Percentiles rank a stretch among this genome's conserved stretches.
phyloP scores from a whole-genome alignment of 2,113 vertebrate species.

The Pagrus major region DNA sequence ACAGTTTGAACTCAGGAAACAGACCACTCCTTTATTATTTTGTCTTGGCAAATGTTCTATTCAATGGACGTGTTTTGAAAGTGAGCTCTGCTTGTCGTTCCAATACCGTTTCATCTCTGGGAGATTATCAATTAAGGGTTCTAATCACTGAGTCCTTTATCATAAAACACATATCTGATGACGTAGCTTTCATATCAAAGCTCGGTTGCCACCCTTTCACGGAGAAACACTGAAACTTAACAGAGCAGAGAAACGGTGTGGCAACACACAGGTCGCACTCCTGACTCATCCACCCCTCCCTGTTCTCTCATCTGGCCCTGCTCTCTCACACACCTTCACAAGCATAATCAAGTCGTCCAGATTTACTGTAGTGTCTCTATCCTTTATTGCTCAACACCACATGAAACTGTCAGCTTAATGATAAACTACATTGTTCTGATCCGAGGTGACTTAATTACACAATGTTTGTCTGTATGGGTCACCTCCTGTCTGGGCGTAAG shows the following conservation, averaged over 20 bases:
- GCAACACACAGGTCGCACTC: constrained; percentile 44
- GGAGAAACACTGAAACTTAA: constrained; percentile 41
- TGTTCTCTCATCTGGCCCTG: constrained; percentile 17
- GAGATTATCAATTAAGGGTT: neutral
- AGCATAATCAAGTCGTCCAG: neutral
- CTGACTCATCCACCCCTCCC: constrained; percentile 76
- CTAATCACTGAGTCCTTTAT: neutral
- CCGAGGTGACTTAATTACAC: constrained; percentile 39
- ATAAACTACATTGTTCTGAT: neutral
- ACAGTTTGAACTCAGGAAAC: constrained; percentile 40
- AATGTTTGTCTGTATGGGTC: constrained; percentile 47
- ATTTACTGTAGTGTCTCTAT: neutral
- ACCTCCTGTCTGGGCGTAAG: constrained; percentile 47
- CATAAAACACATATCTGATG: neutral
- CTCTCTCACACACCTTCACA: constrained; percentile 42
- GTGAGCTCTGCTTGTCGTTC: neutral
- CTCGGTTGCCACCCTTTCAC: neutral
- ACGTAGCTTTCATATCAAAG: neutral
- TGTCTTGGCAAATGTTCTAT: neutral
- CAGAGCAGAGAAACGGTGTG: constrained; percentile 38
- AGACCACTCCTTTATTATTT: constrained; percentile 70
- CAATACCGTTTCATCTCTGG: neutral
- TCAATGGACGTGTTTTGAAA: neutral
- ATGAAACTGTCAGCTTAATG: constrained; percentile 16
- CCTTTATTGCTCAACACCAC: constrained; percentile 6